Evolutionary conservation across 2,888 invertebrate species (phyloP), one percentile per base, ranked within the genome.

Genomic region (Antheraea yamamai): DNA sequence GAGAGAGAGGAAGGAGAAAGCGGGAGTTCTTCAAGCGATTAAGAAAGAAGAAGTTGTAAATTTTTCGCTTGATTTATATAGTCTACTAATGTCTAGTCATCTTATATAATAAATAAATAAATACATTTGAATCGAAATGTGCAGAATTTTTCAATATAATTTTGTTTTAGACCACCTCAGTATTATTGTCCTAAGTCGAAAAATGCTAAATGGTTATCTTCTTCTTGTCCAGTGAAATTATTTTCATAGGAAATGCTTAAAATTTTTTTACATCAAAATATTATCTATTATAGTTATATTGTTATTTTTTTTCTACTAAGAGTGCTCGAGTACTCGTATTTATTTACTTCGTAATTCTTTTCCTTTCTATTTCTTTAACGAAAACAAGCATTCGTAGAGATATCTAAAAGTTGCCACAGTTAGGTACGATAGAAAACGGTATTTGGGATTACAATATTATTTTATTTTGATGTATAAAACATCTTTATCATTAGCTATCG

Each of bases 71-170:
- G 7, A 23, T 12, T 23, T 61, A 23, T 12, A 23, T n/a, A 61
- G 23, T 61, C 7, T 61, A 23, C 35, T 68, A 35, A 35, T 76
- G 74, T 82, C 80, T 85, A 85, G 84, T 83, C 80, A 81, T 82
- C 82, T 83, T 81, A 79, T 76, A 70, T 73, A 73, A 76, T 58
- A 64, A 74, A 73, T 73, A 58, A 74, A 73, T 58, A 75, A 58
- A 66, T 68, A 26, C 47, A 39, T 39, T 74, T 66, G 26, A 64
- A 39, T 8, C 7, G 8, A 70, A 70, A 39, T 66, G 30, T 30
- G 14, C 26, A 12, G 14, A 30, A 66, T 30, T 6, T 66, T 66
- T 30, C 64, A 66, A 30, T 66, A 6, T 20, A 23, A 3, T 64
- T 64, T 0, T 64, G 64, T 23, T 64, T 64, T 23, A 20, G 61